Evolutionary conservation across 2,888 invertebrate species (phyloP).

Genomic region (Agrenia bidenticulata): DNA sequence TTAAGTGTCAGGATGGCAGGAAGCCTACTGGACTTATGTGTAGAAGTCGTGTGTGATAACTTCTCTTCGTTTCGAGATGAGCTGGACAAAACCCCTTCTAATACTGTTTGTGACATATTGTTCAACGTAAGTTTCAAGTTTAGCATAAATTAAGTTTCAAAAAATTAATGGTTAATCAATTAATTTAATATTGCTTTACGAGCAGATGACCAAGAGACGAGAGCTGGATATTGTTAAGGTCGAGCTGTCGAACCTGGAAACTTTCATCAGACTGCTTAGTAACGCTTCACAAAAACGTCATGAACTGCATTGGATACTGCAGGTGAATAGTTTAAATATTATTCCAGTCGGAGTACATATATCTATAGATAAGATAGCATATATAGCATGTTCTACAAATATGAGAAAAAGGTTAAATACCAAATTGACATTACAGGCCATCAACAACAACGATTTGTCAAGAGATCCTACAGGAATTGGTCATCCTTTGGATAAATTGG

Average conservation of each 20-base stretch:
- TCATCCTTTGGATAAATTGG: neutral
- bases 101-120: neutral
- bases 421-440: neutral
- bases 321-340: conserved; percentile 1
- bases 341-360: too few relatives aligned
- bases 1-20: too few relatives aligned
- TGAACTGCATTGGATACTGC: conserved; percentile 2
- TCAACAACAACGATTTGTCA: neutral
- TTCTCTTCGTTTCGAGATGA: neutral
- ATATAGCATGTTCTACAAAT: too few relatives aligned
- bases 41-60: neutral
- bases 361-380: too few relatives aligned
- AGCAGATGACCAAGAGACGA: too few relatives aligned
- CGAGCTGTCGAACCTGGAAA: neutral
- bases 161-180: too few relatives aligned
- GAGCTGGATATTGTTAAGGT: too few relatives aligned
- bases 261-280: neutral
- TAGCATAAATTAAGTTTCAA: too few relatives aligned
- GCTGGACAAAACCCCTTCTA: neutral
- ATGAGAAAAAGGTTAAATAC: too few relatives aligned
- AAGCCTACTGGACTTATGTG: neutral
- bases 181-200: neutral
- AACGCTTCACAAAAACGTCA: neutral
- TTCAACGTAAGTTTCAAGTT: neutral
- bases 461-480: neutral